These are phyloP conservation scores for Bovichtus diacanthus DNA, from an alignment of 2,797 vertebrate genomes.

Conservation along the genomic window DNA sequence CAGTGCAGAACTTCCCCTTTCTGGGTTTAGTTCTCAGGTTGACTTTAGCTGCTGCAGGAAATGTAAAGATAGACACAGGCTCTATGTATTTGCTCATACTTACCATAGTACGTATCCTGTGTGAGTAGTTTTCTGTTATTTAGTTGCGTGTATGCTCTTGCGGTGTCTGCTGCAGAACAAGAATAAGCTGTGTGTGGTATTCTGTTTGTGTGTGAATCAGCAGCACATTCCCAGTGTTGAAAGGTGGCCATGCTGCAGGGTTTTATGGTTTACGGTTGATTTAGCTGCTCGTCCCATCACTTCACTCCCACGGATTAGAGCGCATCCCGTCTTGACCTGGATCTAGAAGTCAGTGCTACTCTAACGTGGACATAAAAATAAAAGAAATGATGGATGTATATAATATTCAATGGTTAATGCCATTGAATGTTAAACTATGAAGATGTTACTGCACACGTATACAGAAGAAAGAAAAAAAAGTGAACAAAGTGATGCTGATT, in stretches of 20 bases:
- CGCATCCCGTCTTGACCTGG: conserved; percentile 74
- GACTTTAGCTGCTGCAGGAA: conserved; percentile 40
- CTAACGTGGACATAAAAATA: conserved; percentile 56
- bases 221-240: conserved; percentile 37
- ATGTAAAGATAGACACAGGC: conserved; percentile 29
- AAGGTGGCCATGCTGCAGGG: conserved; percentile 30
- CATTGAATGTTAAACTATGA: not conserved
- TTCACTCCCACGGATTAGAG: conserved; percentile 69
- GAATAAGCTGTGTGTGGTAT: conserved; percentile 13
- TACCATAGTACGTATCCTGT: no score
- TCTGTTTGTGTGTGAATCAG: conserved; percentile 25
- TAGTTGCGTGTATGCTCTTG: conserved; percentile 21
- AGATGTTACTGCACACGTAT: not conserved
- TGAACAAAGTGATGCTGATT: not conserved
- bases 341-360: conserved; percentile 59
- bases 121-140: not conserved
- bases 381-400: not conserved
- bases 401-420: not conserved
- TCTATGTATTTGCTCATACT: not conserved
- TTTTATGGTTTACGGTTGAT: conserved; percentile 66
- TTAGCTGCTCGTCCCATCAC: conserved; percentile 54
- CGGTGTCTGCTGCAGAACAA: conserved; percentile 11
- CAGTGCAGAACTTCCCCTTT: conserved; percentile 55
- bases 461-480: not conserved
- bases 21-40: conserved; percentile 32